These are phyloP conservation scores for Acleris holmiana DNA, from an alignment of 2,888 invertebrate genomes.

Conservation along the genomic window DNA sequence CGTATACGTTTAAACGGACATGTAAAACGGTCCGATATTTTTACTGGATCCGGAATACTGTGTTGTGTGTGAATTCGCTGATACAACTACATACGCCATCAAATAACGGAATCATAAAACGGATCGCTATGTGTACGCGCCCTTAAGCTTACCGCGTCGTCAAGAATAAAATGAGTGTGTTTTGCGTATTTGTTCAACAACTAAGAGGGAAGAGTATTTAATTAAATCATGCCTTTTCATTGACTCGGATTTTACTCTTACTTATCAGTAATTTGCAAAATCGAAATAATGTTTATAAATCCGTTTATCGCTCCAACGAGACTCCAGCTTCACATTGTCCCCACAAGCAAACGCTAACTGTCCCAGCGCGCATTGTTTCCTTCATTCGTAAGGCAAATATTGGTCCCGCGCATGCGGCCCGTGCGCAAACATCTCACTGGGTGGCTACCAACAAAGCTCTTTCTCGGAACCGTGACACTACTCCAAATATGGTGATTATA, in stretches of 20 bases:
- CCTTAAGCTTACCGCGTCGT: no score
- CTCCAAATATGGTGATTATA: constrained; percentile 80
- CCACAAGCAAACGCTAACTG: constrained; percentile 74
- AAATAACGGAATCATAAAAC: no score
- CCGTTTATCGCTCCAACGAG: constrained; percentile 37
- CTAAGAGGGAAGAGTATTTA: no score
- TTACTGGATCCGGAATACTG: no score
- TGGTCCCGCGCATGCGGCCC: constrained; percentile 72
- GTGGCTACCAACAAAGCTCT: constrained; percentile 76
- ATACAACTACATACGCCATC: no score
- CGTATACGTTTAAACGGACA: no score
- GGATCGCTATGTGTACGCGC: no score
- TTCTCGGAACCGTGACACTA: constrained; percentile 80
- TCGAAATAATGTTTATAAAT: not conserved
- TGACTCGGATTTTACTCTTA: no score
- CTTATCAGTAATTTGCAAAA: not conserved
- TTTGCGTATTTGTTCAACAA: no score
- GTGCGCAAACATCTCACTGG: constrained; percentile 82
- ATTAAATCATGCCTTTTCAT: not conserved
- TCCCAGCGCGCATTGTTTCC: constrained; percentile 79
- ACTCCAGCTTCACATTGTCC: constrained; percentile 60
- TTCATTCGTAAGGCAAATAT: constrained; percentile 82
- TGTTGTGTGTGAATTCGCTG: no score
- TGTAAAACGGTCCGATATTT: no score
- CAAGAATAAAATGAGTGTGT: no score